Base-by-base conservation (phyloP, 2,888 invertebrate genomes). In the Pardosa pseudoannulata region DNA sequence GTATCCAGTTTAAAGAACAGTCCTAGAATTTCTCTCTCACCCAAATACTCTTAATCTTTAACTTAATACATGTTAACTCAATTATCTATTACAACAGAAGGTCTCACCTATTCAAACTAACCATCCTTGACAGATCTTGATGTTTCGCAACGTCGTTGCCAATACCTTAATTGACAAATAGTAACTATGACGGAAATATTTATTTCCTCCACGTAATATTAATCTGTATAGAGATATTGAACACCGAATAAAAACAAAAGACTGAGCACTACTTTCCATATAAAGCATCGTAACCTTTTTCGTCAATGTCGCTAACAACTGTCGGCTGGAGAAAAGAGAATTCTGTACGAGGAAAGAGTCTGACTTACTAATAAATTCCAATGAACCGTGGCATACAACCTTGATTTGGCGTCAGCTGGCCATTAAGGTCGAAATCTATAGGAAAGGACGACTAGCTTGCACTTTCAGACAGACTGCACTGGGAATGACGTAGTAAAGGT, bases 331-430 rank as follows among this genome's bases (percentile, higher is more conserved):
- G 19, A 6, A 67, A 62, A 68, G 23, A 72, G 41, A 31, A 71
- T 72, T 46, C 27, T 23, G 23, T 28, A 79, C 23, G 67, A 81
- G 50, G 67, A 81, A 74, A 67, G 67, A 74, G 68, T n/a, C 31
- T 11, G 36, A n/a, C 74, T 56, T 81, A 68, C 50, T 31, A 74
- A 80, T 80, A 73, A 81, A 81, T 81, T 68, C 68, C 74, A 74
- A 81, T 81, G 81, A 81, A 81, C 68, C 62, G 68, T 68, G 65
- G 36, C 73, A 19, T 39, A 68, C 68, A 81, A 28, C 81, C 81
- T 81, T 81, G 81, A 67, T 74, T 74, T 81, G 81, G 81, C 74
- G 81, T 74, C 74, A 74, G 50, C 50, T 73, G 46, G 79, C 31
- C 72, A 79, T 29, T 64, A 72, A 71, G 79, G 71, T 79, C 79